Evolutionary conservation across 92 coral and sea anemone species (phyloP).

Genomic region (Porites divaricata): DNA sequence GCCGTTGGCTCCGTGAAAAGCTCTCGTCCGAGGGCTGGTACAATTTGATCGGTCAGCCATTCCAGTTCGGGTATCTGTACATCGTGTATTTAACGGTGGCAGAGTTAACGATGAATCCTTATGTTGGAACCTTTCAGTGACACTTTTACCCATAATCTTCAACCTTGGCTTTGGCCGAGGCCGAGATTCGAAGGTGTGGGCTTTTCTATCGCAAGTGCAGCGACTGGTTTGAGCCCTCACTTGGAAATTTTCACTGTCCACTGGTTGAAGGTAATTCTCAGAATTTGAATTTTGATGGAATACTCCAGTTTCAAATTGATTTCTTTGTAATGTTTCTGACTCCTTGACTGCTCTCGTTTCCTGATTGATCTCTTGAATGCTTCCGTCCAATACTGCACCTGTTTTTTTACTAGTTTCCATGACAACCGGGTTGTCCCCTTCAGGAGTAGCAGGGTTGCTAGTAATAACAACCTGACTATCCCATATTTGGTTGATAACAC

Average conservation of each 20-base stretch:
- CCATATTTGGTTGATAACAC: not conserved
- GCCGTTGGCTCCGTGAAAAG: not conserved
- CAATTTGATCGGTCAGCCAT: not conserved
- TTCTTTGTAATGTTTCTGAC: not conserved
- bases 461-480: not conserved
- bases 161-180: constrained; percentile 19
- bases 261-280: constrained; percentile 22
- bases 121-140: not conserved
- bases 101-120: not conserved
- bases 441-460: not conserved
- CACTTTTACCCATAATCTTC: not conserved
- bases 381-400: not conserved
- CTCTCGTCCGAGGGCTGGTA: not conserved
- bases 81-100: not conserved
- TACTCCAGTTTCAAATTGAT: not conserved
- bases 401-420: not conserved
- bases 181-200: not conserved
- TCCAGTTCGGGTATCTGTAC: not conserved
- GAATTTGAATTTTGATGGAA: not conserved
- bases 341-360: not conserved
- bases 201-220: not conserved
- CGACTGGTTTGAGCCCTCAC: not conserved
- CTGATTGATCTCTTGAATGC: not conserved
- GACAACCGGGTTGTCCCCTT: not conserved
- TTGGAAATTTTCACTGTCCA: not conserved